Percentiles rank a stretch among this genome's conserved stretches.
phyloP scores from a whole-genome alignment of 1,140 invertebrate species.

The Tetramorium alpestre region DNA sequence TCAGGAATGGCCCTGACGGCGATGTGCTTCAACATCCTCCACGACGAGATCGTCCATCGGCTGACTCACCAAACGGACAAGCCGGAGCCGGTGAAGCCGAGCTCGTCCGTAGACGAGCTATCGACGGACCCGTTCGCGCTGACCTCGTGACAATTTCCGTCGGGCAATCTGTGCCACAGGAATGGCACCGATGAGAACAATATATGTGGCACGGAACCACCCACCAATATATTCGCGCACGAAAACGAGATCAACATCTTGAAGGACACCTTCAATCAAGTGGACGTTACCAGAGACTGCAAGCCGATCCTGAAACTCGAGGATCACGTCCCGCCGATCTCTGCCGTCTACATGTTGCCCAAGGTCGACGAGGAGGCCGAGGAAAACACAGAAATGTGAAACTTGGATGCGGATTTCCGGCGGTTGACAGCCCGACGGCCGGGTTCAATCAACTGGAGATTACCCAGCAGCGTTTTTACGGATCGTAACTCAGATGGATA shows the following conservation, averaged over 20 bases:
- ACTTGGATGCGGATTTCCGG: constrained; percentile 34
- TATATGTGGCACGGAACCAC: constrained; percentile 86
- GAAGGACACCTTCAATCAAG: constrained; percentile 84
- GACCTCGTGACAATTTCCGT: constrained; percentile 89
- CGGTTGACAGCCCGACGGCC: background rate
- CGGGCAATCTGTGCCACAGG: constrained; percentile 87
- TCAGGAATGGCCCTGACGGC: constrained; percentile 98
- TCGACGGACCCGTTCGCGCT: constrained; percentile 87
- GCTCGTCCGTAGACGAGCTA: constrained; percentile 86
- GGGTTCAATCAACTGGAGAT: constrained; percentile 35
- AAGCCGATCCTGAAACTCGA: constrained; percentile 83
- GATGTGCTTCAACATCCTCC: constrained; percentile 99
- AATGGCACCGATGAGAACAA: constrained; percentile 89
- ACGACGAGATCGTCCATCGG: constrained; percentile 95
- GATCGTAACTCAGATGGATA: constrained; percentile 43
- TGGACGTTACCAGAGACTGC: constrained; percentile 84
- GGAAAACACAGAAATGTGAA: constrained; percentile 88
- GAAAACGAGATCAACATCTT: constrained; percentile 85
- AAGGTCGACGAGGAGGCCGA: constrained; percentile 88
- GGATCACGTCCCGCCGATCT: constrained; percentile 80
- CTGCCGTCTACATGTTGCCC: constrained; percentile 88
- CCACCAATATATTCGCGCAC: constrained; percentile 86
- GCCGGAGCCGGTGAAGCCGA: constrained; percentile 83
- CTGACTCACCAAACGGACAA: constrained; percentile 88
- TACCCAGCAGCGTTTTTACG: constrained; percentile 25